Base-by-base conservation (phyloP, 64 coral and sea anemone genomes). In the Pocillopora verrucosa region DNA sequence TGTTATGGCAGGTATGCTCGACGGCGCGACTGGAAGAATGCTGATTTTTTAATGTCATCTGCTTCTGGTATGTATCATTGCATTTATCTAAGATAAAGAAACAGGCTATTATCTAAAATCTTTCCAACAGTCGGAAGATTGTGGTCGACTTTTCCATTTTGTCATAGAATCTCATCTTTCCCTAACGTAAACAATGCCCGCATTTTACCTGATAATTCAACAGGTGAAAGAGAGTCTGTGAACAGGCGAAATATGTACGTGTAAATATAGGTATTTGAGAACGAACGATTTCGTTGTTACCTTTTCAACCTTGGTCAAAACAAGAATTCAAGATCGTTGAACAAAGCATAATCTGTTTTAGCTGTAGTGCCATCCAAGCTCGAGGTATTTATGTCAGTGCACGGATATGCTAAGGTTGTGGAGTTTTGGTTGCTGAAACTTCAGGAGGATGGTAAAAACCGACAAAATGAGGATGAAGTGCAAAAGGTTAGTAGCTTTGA, bases 331-430 rank as follows among this genome's bases (percentile, higher is more conserved):
- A 51, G 12, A 25, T 75, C 12, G 19, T 36, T 30, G n/a, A 34
- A 10, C 10, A 30, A 70, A 11, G 9, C 17, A 9, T 1, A 11
- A 38, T 59, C 14, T 74, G 0, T 61, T 92, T 72, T 36, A 93
- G 94, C 83, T 10, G 45, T 90, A 16, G 88, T 93, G 57, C 94
- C 91, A 51, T 58, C 58, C 51, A 96, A 65, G 36, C 51, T 91
- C 17, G 97, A 99, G 25, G 91, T 93, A 4, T 95, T 95, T 60
- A 91, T 99, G 88, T 91, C 91, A 57, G 91, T 86, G 2, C 87
- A 87, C 59, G 93, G 83, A 0, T 89, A 93, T 80, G 88, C 93
- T 5, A 95, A 93, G 60, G 72, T 99, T 26, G 80, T 77, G 10
- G 97, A 99, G 80, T 79, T 84, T 36, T 89, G 92, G 36, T 59